Base-by-base conservation (phyloP, 2,888 invertebrate genomes). In the Agrochola lychnidis region DNA sequence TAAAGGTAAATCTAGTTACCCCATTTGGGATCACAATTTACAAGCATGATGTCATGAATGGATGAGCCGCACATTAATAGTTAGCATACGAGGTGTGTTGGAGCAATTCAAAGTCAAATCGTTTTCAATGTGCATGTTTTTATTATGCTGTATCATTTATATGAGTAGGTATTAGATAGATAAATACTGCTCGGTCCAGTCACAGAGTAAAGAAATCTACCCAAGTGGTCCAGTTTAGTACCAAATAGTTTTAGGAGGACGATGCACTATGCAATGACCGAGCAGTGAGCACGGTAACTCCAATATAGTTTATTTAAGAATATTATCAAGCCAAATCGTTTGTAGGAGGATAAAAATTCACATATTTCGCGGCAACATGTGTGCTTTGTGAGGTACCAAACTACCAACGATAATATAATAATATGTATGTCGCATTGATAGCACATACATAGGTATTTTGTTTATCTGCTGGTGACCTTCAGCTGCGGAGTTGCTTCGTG, bases 401-500 rank as follows among this genome's bases (percentile, higher is more conserved):
- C 22, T 67, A 45, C 25, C 10, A 22, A 53, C 16, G 56, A 76
- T 66, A 67, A 40, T 16, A 59, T n/a, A n/a, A n/a, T n/a, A n/a
- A n/a, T 36, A 72, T 69, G 45, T 72, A 75, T 42, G 14, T 62
- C 67, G 45, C n/a, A 74, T 64, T 75, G 56, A 68, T 76, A 70
- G 45, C 64, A 66, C 22, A 59, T 30, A 80, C n/a, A 61, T 72
- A 78, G 57, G 61, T 76, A 67, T 79, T 77, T 77, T 66, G 69
- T 79, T 81, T 86, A 83, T 86, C 72, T 79, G 25, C 61, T 30
- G 19, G 53, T 79, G 83, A 68, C 88, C 88, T 89, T 89, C 83
- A 70, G 45, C 69, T 51, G 25, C 42, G 48, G 30, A 63, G 84
- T 77, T 70, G 82, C 79, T 89, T 91, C 92, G 92, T 92, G 90